These are phyloP conservation scores for Notocelia uddmanniana DNA, from an alignment of 2,888 invertebrate species.

Conservation along the genomic window DNA sequence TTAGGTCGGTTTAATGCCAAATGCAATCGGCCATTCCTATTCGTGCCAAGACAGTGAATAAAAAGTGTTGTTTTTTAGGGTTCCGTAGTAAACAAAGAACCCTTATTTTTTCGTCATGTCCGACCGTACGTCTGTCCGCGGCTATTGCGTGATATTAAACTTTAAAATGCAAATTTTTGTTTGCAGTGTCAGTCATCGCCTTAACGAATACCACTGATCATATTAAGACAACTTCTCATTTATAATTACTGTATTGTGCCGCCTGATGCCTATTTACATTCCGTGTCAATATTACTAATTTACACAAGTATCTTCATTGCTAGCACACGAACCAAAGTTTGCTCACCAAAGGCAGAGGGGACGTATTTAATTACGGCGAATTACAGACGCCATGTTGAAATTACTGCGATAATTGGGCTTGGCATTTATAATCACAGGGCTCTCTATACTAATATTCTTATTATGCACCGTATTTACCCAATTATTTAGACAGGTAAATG, in stretches of 20 bases:
- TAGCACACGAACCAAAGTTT: too few species aligned
- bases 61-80: conserved; percentile 12
- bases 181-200: too few species aligned
- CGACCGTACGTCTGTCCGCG: too few species aligned
- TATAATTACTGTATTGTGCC: background rate
- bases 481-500: background rate
- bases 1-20: conserved; percentile 27
- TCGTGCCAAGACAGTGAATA: conserved; percentile 19
- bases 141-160: too few species aligned
- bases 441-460: conserved; percentile 21
- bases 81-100: too few species aligned
- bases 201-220: too few species aligned
- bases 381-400: conserved; percentile 38
- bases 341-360: conserved; percentile 30
- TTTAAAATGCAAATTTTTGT: too few species aligned
- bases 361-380: conserved; percentile 37
- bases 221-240: too few species aligned
- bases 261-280: conserved; percentile 1
- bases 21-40: conserved; percentile 6
- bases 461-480: background rate
- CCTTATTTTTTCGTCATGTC: too few species aligned
- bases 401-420: conserved; percentile 26
- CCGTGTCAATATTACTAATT: conserved; percentile 24
- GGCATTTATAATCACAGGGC: conserved; percentile 30
- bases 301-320: conserved; percentile 37